These are phyloP conservation scores for Osmoderma eremita DNA, from an alignment of 2,888 invertebrate species.

Conservation along the genomic window DNA sequence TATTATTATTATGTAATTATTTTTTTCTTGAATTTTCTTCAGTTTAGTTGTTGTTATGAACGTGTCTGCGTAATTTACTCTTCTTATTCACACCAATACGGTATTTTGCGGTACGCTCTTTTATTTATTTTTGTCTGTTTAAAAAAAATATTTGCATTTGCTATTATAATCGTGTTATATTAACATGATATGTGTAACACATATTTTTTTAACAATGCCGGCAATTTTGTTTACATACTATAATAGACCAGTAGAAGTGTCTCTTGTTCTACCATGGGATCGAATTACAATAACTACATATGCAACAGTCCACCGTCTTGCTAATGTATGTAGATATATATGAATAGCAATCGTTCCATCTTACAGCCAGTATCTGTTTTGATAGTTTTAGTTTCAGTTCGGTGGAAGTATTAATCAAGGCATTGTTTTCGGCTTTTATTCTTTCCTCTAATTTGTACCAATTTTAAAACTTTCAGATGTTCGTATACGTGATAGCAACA, in stretches of 20 bases:
- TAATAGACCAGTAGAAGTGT: neutral
- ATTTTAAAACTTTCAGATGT: slow-evolving; percentile 53
- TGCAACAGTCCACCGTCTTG: slow-evolving; percentile 8
- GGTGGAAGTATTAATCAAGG: neutral
- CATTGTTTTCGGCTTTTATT: neutral
- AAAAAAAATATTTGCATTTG: no score
- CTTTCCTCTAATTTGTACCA: neutral
- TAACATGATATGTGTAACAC: no score
- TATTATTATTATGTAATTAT: no score
- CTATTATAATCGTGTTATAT: no score
- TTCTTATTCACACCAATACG: no score
- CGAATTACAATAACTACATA: slow-evolving; percentile 34
- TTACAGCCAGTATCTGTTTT: neutral
- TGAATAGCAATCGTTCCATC: neutral
- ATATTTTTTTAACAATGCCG: no score
- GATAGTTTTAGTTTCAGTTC: neutral
- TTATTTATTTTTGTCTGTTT: no score
- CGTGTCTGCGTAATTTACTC: no score
- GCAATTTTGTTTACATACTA: neutral
- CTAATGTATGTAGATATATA: neutral
- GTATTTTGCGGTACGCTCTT: no score
- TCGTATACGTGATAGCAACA: slow-evolving; percentile 42
- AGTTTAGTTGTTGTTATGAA: no score
- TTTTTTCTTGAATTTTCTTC: no score
- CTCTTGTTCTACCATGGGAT: neutral